phyloP scores from a whole-genome alignment of 2,888 invertebrate genomes.

The Thymelicus acteon region DNA sequence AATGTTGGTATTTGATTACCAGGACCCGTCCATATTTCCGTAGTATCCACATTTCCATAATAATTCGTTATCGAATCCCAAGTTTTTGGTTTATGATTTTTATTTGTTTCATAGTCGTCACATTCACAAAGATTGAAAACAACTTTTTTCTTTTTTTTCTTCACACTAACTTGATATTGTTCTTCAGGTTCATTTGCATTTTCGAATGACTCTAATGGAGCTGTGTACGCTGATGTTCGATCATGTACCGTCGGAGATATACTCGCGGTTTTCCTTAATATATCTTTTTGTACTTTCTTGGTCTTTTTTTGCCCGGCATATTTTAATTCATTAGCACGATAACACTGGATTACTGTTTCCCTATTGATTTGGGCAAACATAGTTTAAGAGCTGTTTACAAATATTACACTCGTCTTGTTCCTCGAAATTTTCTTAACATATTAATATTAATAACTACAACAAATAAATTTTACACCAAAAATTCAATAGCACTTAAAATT shows the following conservation, averaged over 20 bases:
- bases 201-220: neutral
- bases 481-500: neutral
- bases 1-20: neutral
- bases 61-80: conserved; percentile 42
- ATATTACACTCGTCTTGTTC: neutral
- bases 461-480: conserved; percentile 1
- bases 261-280: neutral
- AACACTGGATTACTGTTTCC: neutral
- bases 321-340: conserved; percentile 2
- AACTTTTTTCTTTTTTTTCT: conserved; percentile 19
- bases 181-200: too few species aligned
- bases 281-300: conserved; percentile 21
- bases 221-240: conserved; percentile 22
- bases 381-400: neutral
- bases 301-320: neutral
- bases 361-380: conserved; percentile 10
- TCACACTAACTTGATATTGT: neutral
- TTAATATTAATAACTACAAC: neutral
- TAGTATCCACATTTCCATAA: conserved; percentile 42
- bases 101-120: neutral
- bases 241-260: conserved; percentile 30
- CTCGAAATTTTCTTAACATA: neutral
- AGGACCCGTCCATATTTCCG: conserved; percentile 37
- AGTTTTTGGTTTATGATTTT: conserved; percentile 30
- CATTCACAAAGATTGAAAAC: conserved; percentile 32